Base-by-base conservation (phyloP, 2,797 vertebrate genomes). In the Hemitrygon akajei region DNA sequence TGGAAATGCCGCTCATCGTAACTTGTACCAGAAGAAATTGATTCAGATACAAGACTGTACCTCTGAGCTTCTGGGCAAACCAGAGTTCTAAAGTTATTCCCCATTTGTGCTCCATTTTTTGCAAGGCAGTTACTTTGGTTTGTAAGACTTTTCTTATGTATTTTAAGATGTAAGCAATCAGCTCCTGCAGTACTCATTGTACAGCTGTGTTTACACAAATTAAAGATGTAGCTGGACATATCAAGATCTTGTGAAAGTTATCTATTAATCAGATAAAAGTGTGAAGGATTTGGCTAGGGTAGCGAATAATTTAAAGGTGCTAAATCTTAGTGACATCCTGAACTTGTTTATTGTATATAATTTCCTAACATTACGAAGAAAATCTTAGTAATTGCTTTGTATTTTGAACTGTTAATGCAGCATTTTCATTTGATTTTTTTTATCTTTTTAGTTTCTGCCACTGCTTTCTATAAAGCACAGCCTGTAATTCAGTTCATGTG, bases 401-500 rank as follows among this genome's bases (percentile, higher is more conserved):
- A 63, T 89, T 37, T 16, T 37, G n/a, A 34, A 66, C 56, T 63
- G 30, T 89, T 34, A 69, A 37, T 89, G 47, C 86, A 89, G 34
- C 37, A 16, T 22, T 89, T 89, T 86, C 25, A 86, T 30, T 95
- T 94, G 94, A 95, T 25, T 94, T 63, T 80, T 77, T 56, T 96
- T 94, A 94, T 63, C 95, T 73, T 94, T 94, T 18, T 96, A 99
- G 99, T 99, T 95, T 99, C 99, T 95, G 99, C 99, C 97, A 99
- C 99, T 94, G 99, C 99, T 96, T 99, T 99, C 96, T 99, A 99
- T 96, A 99, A 99, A 98, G 99, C 99, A 97, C 99, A 99, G 97
- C 99, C 98, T 91, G 98, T 99, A 95, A 99, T 99, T 96, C 98
- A 99, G 96, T 99, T 99, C 96, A 99, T 99, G 98, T 99, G 99